phyloP scores from a whole-genome alignment of 2,888 invertebrate species.

The Loripinus fragilis region DNA sequence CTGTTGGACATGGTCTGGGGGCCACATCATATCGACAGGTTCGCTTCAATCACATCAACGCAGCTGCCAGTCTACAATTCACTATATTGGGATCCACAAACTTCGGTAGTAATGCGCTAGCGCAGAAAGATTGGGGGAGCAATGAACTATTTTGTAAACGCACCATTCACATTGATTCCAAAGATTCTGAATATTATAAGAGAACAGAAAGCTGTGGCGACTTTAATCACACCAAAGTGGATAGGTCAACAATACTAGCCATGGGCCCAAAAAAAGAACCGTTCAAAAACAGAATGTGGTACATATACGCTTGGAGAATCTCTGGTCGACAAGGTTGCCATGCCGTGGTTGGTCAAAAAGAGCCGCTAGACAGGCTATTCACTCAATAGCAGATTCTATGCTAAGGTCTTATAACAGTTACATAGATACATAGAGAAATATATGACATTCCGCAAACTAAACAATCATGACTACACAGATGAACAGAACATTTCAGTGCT shows the following conservation, averaged over 20 bases:
- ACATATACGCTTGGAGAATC: constrained; percentile 25
- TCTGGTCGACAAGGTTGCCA: constrained; percentile 20
- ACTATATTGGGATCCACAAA: constrained; percentile 25
- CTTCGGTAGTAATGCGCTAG: constrained; percentile 29
- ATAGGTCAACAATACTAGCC: background rate
- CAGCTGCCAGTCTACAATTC: constrained; percentile 21
- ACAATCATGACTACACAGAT: background rate
- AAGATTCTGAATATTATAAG: constrained; percentile 10
- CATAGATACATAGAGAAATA: background rate
- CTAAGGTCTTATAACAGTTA: background rate
- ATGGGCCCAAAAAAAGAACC: background rate
- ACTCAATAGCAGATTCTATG: constrained; percentile 12
- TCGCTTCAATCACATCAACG: constrained; percentile 24
- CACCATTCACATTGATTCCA: constrained; percentile 34
- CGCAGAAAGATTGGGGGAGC: constrained; percentile 26
- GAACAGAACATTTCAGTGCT: background rate
- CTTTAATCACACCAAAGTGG: constrained; percentile 35
- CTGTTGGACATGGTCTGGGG: constrained; percentile 32
- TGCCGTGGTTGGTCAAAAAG: constrained; percentile 13
- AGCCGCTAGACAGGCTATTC: background rate
- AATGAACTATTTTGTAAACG: constrained; percentile 40
- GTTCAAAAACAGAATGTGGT: constrained; percentile 16
- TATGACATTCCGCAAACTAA: background rate
- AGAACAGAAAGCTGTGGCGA: constrained; percentile 27
- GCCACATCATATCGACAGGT: constrained; percentile 31